phyloP scores from a whole-genome alignment of 2,113 vertebrate genomes.

The Oryzias javanicus region DNA sequence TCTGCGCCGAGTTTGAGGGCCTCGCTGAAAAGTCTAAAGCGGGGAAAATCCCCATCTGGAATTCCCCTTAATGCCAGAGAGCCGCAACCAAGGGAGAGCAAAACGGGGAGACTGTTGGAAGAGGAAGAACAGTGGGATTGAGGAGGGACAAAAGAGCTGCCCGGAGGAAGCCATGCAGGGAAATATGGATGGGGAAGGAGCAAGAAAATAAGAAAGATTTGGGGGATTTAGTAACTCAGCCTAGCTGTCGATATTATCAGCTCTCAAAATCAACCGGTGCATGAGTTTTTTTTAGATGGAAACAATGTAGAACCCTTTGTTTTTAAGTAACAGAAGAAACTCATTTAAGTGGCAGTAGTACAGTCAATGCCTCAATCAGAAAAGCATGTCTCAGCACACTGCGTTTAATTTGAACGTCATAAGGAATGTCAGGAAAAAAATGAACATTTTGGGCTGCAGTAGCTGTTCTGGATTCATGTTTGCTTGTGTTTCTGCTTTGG shows the following conservation, averaged over 20 bases:
- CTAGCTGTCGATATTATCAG: slow-evolving; percentile 48
- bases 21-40: slow-evolving; percentile 56
- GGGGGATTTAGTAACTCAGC: slow-evolving; percentile 46
- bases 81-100: slow-evolving; percentile 20
- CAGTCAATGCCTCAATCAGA: too few relatives aligned
- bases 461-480: slow-evolving; percentile 30
- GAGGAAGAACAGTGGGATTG: slow-evolving; percentile 39
- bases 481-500: slow-evolving; percentile 31
- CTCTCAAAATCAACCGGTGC: slow-evolving; percentile 35
- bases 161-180: slow-evolving; percentile 33
- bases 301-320: too few relatives aligned
- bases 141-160: slow-evolving; percentile 22
- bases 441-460: too few relatives aligned
- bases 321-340: too few relatives aligned
- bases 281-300: neutral
- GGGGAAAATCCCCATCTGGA: slow-evolving; percentile 57
- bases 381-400: too few relatives aligned
- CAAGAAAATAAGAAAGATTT: slow-evolving; percentile 32
- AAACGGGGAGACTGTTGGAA: slow-evolving; percentile 36
- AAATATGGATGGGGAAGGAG: slow-evolving; percentile 30
- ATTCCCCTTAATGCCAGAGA: slow-evolving; percentile 54
- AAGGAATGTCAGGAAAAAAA: too few relatives aligned
- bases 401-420: too few relatives aligned
- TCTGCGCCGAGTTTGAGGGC: slow-evolving; percentile 45
- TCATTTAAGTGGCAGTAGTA: too few relatives aligned